phyloP scores from a whole-genome alignment of 2,888 invertebrate genomes.

The Erebia aethiops region DNA sequence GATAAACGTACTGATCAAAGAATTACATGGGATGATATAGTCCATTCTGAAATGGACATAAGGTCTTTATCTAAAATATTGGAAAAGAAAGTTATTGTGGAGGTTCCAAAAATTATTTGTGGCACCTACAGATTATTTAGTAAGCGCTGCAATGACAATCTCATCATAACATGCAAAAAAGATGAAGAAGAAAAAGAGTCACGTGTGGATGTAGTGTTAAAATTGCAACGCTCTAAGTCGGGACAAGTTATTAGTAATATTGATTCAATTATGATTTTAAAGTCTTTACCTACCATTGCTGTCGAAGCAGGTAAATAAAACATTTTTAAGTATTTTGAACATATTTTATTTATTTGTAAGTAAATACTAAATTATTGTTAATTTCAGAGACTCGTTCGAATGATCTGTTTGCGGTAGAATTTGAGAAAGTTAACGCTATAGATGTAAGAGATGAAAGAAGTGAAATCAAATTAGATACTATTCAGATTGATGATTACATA shows the following conservation, averaged over 20 bases:
- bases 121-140: slow-evolving; percentile 63
- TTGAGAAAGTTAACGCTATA: slow-evolving; percentile 17
- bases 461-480: slow-evolving; percentile 18
- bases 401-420: slow-evolving; percentile 18
- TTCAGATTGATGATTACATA: background rate
- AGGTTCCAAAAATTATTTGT: slow-evolving; percentile 66
- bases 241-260: slow-evolving; percentile 63
- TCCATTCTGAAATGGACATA: slow-evolving; percentile 71
- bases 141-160: slow-evolving; percentile 57
- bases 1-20: slow-evolving; percentile 49
- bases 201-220: slow-evolving; percentile 61
- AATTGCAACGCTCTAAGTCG: slow-evolving; percentile 58
- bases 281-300: slow-evolving; percentile 41
- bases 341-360: background rate
- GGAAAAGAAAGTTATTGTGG: slow-evolving; percentile 67
- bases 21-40: slow-evolving; percentile 63
- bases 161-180: slow-evolving; percentile 63
- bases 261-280: slow-evolving; percentile 64
- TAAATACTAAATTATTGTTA: background rate
- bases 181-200: slow-evolving; percentile 48
- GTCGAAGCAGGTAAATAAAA: slow-evolving; percentile 41
- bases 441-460: slow-evolving; percentile 12
- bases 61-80: slow-evolving; percentile 67
- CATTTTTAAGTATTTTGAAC: slow-evolving; percentile 3
- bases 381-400: slow-evolving; percentile 29